Evolutionary conservation across 2,797 vertebrate genomes (phyloP), one percentile per base, ranked within the genome.

Genomic region (Salmo trutta): DNA sequence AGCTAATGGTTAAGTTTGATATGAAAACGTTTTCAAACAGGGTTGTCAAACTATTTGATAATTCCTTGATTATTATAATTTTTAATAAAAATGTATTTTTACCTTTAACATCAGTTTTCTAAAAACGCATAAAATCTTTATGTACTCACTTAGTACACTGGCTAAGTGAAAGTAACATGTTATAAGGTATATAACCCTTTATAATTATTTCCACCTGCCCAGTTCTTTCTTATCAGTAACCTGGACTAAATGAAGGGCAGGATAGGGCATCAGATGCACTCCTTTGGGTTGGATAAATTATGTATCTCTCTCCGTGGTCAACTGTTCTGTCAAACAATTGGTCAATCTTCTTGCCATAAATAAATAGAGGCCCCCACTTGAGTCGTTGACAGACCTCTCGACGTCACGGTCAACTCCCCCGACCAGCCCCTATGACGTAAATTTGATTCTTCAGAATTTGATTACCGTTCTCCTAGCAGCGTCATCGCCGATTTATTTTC

Each of bases 401-500:
- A 89, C 94, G 94, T 94, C 93, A 94, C 29, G 53, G 91, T 89
- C 93, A 91, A 86, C 93, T 83, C 93, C 93, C 86, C 89, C 91
- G 73, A 73, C 89, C 92, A 16, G 72, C 93, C 92, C 85, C 21
- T 81, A 73, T 91, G 84, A 90, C 90, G 90, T 86, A 65, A 85
- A 76, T 70, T n/a, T 29, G 24, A 29, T 64, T 41, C 73, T 21
- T 82, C 78, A n/a, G 75, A 47, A 47, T 47, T 47, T 12, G 8
- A 47, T 47, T 47, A 47, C 41, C 7, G 41, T 47, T 47, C 8
- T 47, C 41, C 41, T 47, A 47, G 41, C 41, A 47, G 41, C 41
- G 3, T 10, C 10, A 47, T 47, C 41, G 41, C 10, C 10, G 10
- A 47, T 12, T 14, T 1, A 1, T 14, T 47, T 47, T 47, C 41